Percentiles rank a stretch among this genome's conserved stretches.
Evolutionary conservation across 2,888 invertebrate species (phyloP).

Genomic region (Biston betularia): DNA sequence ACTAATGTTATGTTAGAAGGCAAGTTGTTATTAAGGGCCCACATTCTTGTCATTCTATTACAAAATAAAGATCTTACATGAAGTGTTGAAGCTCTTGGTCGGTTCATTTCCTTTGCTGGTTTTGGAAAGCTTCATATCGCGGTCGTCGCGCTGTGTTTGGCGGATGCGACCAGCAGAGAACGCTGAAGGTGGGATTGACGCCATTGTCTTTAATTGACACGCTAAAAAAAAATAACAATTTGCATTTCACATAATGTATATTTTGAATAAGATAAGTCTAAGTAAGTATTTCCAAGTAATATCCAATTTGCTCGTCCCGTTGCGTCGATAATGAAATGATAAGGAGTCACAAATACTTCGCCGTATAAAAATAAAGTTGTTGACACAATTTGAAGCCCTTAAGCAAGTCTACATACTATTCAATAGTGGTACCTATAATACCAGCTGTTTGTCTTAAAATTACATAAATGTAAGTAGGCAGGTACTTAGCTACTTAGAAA

Average conservation of each 20-base stretch:
- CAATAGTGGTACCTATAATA: too few species aligned
- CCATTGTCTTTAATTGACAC: constrained; percentile 85
- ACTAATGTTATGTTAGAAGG: too few species aligned
- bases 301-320: neutral
- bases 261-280: neutral
- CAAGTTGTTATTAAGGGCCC: too few species aligned
- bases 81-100: constrained; percentile 71
- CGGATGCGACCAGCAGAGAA: constrained; percentile 90
- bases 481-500: too few species aligned
- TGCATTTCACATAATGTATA: neutral
- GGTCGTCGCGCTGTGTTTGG: constrained; percentile 81
- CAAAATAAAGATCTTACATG: constrained; percentile 60
- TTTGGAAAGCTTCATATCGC: constrained; percentile 85
- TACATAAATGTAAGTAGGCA: too few species aligned
- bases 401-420: neutral
- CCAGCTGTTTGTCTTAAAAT: too few species aligned
- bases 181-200: constrained; percentile 91
- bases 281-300: neutral
- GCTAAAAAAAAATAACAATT: constrained; percentile 59
- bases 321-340: constrained; percentile 22
- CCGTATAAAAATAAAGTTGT: neutral
- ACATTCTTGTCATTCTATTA: too few species aligned
- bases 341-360: constrained; percentile 1
- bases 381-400: neutral
- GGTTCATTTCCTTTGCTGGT: constrained; percentile 71